These are phyloP conservation scores for Leucophenga varia DNA, from an alignment of 1,140 invertebrate genomes.

Conservation along the genomic window DNA sequence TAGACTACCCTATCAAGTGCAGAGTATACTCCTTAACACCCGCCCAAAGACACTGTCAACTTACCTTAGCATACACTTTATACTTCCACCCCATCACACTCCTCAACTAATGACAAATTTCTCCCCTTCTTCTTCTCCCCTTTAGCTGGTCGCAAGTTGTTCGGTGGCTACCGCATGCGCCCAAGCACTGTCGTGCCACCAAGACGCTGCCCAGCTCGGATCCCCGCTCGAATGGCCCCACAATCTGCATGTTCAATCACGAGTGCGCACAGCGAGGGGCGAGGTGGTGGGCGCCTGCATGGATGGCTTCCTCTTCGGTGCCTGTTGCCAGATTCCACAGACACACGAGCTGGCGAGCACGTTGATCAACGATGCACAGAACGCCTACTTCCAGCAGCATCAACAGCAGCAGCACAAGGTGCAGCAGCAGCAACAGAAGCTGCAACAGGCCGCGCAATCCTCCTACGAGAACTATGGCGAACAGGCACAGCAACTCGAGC, in stretches of 20 bases:
- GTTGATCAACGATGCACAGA: conserved; percentile 50
- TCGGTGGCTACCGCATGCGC: conserved; percentile 83
- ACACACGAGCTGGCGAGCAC: conserved; percentile 46
- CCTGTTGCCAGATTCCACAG: conserved; percentile 75
- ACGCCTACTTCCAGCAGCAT: conserved; percentile 47
- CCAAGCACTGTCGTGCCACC: conserved; percentile 69
- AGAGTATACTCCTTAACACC: too few species aligned
- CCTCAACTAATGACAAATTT: too few species aligned
- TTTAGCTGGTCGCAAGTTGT: conserved; percentile 73
- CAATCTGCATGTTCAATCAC: conserved; percentile 93
- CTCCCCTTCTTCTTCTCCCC: conserved; percentile 4
- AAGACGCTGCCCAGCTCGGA: conserved; percentile 61
- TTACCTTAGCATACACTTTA: too few species aligned
- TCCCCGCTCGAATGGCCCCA: conserved; percentile 64
- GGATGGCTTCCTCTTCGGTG: conserved; percentile 84
- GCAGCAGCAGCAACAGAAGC: conserved; percentile 20
- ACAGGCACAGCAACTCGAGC: background rate
- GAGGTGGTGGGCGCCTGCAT: conserved; percentile 86
- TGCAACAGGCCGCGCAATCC: conserved; percentile 21
- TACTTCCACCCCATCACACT: too few species aligned
- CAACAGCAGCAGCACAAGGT: conserved; percentile 32
- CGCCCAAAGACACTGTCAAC: too few species aligned
- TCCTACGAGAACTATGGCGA: conserved; percentile 34
- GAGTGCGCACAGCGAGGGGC: conserved; percentile 80
- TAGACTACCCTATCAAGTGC: too few species aligned